A percentile compares a stretch with the other conserved stretches of the same genome.
phyloP scores from a whole-genome alignment of 2,888 invertebrate species.

The Archaeoteleia sp. region DNA sequence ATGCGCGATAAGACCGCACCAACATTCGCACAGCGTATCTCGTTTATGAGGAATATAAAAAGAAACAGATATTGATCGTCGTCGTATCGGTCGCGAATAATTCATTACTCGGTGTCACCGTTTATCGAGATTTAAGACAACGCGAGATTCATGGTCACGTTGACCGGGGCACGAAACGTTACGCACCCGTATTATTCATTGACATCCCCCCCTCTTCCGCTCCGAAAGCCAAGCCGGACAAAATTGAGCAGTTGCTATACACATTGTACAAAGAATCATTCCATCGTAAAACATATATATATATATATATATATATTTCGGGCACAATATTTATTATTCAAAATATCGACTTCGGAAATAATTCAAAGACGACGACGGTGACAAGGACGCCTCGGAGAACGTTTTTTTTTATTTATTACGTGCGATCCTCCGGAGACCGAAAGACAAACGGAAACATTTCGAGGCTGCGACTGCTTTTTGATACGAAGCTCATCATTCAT shows the following conservation, averaged over 20 bases:
- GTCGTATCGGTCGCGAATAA: constrained; percentile 18
- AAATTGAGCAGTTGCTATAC: no score
- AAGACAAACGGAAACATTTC: no score
- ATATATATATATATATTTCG: no score
- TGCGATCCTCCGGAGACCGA: no score
- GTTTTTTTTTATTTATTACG: no score
- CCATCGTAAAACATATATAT: no score
- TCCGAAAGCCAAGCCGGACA: no score
- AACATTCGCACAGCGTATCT: constrained; percentile 24
- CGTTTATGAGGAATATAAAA: constrained; percentile 41
- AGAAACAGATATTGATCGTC: constrained; percentile 25
- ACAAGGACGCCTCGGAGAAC: constrained; percentile 1
- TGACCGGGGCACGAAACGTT: neutral
- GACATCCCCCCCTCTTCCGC: no score
- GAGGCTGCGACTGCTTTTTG: no score
- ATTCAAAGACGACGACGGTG: neutral
- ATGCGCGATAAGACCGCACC: constrained; percentile 50
- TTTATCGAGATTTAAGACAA: constrained; percentile 27
- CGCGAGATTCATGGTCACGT: constrained; percentile 19
- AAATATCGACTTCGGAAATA: neutral
- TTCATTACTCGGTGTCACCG: neutral
- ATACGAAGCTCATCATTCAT: no score
- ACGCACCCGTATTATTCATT: neutral
- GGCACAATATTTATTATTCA: no score
- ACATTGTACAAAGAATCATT: no score